Evolutionary conservation across 1,140 invertebrate genomes (phyloP).

Genomic region (Goniozus legneri): DNA sequence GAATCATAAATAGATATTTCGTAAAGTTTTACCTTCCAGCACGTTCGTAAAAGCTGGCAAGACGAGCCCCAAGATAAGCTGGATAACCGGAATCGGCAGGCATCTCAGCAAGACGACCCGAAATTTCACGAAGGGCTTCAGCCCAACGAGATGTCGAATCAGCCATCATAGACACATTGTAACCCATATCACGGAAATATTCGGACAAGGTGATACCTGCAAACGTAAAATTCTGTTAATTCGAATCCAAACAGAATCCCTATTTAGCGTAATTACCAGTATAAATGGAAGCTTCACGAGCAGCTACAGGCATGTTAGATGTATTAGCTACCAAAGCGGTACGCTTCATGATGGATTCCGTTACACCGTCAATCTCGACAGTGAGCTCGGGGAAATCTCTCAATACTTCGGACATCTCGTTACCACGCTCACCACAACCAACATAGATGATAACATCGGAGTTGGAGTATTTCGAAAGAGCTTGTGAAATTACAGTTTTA

Average conservation of each 20-base stretch:
- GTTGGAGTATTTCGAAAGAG: conserved; percentile 98
- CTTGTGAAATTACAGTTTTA: conserved; percentile 99
- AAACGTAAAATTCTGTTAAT: conserved; percentile 11
- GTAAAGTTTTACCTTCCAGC: conserved; percentile 68
- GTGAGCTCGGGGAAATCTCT: conserved; percentile 98
- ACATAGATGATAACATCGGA: conserved; percentile 99
- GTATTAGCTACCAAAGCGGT: conserved; percentile 99
- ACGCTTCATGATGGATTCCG: conserved; percentile 99
- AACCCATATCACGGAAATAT: conserved; percentile 99
- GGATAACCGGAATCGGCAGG: conserved; percentile 99
- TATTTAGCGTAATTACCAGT: conserved; percentile 64
- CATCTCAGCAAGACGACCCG: conserved; percentile 99
- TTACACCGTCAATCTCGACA: conserved; percentile 93
- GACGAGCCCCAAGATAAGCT: conserved; percentile 94
- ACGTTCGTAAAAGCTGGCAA: conserved; percentile 99
- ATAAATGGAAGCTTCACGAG: conserved; percentile 99
- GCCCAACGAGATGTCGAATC: conserved; percentile 99
- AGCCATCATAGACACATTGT: conserved; percentile 99
- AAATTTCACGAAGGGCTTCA: conserved; percentile 99
- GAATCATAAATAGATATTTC: neutral
- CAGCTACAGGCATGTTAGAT: conserved; percentile 99
- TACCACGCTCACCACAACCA: conserved; percentile 89
- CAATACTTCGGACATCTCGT: conserved; percentile 87
- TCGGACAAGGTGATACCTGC: conserved; percentile 95
- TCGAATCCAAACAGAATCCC: neutral